Percentiles rank a stretch among this genome's conserved stretches.
Conservation (phyloP, 2,797 vertebrate species). For the Tiaroga cobitis region DNA sequence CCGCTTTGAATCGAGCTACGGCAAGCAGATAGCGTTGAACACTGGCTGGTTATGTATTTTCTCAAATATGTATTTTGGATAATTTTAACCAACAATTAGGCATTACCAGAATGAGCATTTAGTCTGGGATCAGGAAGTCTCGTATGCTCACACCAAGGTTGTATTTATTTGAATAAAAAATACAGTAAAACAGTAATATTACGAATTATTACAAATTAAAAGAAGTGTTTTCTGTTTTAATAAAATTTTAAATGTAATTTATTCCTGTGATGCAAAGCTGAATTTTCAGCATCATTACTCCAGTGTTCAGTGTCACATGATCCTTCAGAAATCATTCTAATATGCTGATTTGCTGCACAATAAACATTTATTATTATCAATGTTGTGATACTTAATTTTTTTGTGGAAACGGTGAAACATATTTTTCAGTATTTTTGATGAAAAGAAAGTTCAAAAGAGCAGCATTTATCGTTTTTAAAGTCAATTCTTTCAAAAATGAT, state of each 20-base stretch:
- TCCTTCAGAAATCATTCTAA: background rate
- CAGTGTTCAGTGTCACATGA: background rate
- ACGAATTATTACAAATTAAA: background rate
- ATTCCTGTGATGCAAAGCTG: background rate
- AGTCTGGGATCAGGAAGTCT: background rate
- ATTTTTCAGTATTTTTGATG: background rate
- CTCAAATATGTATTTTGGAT: no score
- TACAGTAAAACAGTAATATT: background rate
- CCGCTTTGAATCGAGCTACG: no score
- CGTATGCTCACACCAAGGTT: background rate
- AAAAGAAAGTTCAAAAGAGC: background rate
- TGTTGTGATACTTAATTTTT: background rate
- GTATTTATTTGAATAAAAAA: background rate
- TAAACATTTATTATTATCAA: background rate
- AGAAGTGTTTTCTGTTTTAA: background rate
- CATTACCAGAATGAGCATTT: background rate
- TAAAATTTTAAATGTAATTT: accelerated
- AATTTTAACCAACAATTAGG: background rate
- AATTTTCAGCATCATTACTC: background rate
- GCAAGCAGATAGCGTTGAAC: no score
- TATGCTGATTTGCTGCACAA: background rate
- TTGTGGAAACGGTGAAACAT: background rate
- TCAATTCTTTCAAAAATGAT: no score
- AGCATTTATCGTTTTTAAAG: no score
- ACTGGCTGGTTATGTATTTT: no score